A percentile compares a stretch with the other conserved stretches of the same genome.
Conservation (phyloP, 2,888 invertebrate genomes). For the Mimas tiliae region DNA sequence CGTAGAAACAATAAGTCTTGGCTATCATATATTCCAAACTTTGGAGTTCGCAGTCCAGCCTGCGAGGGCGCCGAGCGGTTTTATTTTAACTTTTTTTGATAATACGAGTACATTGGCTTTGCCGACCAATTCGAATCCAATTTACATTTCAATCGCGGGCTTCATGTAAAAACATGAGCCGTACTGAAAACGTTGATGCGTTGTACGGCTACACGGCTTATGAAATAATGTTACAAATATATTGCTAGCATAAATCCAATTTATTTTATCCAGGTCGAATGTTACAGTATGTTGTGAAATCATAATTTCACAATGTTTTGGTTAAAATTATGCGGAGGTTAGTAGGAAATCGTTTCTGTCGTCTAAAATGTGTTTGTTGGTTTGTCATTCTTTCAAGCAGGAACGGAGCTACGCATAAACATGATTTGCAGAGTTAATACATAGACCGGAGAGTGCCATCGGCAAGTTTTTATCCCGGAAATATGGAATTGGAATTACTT, state of each 20-base stretch:
- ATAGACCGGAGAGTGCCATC: too few relatives aligned
- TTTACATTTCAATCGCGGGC: conserved; percentile 77
- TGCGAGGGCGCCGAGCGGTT: conserved; percentile 55
- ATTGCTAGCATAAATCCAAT: conserved; percentile 43
- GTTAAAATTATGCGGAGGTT: background rate
- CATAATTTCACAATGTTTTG: conserved; percentile 11
- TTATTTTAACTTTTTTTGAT: conserved; percentile 60
- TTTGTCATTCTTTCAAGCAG: too few relatives aligned
- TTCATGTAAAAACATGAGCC: conserved; percentile 78
- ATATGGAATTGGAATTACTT: too few relatives aligned
- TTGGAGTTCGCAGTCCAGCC: conserved; percentile 54
- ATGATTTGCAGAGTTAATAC: too few relatives aligned
- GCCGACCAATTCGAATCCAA: conserved; percentile 75
- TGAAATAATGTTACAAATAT: conserved; percentile 68
- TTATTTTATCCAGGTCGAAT: conserved; percentile 27
- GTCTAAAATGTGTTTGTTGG: background rate
- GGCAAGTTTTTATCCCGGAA: too few relatives aligned
- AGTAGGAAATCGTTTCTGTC: background rate
- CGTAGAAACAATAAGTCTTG: background rate
- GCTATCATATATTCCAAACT: conserved; percentile 13
- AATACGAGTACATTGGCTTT: conserved; percentile 70
- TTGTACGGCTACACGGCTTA: conserved; percentile 54
- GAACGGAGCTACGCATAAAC: too few relatives aligned
- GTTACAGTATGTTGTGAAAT: conserved; percentile 32
- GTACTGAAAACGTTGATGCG: conserved; percentile 52